Evolutionary conservation across 2,797 vertebrate species (phyloP), one percentile per base, ranked within the genome.

Genomic region (Phoebastria nigripes): DNA sequence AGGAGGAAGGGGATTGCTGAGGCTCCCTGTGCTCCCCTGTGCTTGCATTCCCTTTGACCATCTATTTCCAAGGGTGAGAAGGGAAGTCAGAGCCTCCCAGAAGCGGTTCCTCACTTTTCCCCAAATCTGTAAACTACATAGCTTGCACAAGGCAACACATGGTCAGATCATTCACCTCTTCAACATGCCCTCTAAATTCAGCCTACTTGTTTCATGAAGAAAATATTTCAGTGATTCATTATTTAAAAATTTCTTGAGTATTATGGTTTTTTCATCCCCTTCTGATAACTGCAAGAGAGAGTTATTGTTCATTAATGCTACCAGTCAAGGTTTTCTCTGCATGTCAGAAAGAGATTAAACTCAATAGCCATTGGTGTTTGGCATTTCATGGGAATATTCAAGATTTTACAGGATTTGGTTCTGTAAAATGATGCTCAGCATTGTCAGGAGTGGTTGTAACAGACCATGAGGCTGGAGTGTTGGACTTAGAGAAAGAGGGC

Each of bases 211-310:
- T 92, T 93, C 47, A 90, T 51, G 17, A 79, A 71, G 47, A 82
- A 96, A 92, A 61, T 87, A 92, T 91, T 94, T 85, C 59, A 86
- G 63, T 92, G 58, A 86, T 85, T 92, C n/a, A 29, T 82, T 83
- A 66, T 83, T 92, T 91, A 33, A 95, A 62, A 85, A 70, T 71
- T 82, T 76, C 44, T 81, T n/a, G 28, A 69, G 4, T 91, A 62
- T 72, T 41, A 4, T 31, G 25, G 7, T 15, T 58, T 87, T 95
- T 81, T 55, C 58, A 69, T 46, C 15, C 54, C 22, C 20, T 83
- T 62, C 39, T 82, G 54, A 82, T 44, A 92, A 78, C 49, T 72
- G 71, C 54, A 81, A 58, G 61, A 73, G 31, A 72, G 55, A 81
- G 31, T 81, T 82, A 13, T 28, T 73, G 20, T 74, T 90, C 76